Evolutionary conservation across 2,888 invertebrate species (phyloP).

Genomic region (Sabatieria punctata): DNA sequence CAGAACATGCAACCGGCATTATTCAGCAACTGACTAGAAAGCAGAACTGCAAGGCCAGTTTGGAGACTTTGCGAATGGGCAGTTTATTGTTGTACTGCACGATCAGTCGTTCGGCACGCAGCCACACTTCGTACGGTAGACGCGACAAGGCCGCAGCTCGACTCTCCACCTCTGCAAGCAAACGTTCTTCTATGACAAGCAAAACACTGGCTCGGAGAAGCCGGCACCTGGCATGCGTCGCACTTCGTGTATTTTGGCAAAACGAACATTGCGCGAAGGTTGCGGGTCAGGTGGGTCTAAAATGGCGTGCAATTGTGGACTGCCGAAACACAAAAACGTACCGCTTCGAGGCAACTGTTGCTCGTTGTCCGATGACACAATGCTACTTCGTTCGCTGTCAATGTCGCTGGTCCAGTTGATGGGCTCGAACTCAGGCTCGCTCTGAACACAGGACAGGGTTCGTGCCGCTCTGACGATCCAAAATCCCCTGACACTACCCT

Average conservation of each 20-base stretch:
- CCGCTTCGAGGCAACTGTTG: background rate
- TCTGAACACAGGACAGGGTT: no score
- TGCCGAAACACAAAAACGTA: background rate
- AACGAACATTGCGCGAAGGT: conserved; percentile 54
- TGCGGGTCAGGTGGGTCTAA: background rate
- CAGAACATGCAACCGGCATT: no score
- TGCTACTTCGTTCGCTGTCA: conserved; percentile 2
- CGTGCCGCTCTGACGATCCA: no score
- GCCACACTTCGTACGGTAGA: conserved; percentile 77
- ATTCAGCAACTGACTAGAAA: conserved; percentile 48
- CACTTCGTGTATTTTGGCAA: conserved; percentile 57
- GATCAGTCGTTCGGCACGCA: conserved; percentile 61
- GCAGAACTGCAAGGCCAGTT: conserved; percentile 67
- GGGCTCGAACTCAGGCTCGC: conserved; percentile 8
- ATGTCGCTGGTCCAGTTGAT: conserved; percentile 2
- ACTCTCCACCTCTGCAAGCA: conserved; percentile 44
- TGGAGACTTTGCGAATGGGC: conserved; percentile 55
- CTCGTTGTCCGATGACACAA: background rate
- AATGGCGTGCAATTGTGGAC: background rate
- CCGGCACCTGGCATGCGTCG: conserved; percentile 31
- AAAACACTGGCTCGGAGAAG: conserved; percentile 3
- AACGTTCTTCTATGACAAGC: background rate
- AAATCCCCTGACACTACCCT: no score
- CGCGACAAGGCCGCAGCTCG: conserved; percentile 79
- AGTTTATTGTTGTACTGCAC: conserved; percentile 52